phyloP scores from a whole-genome alignment of 2,113 vertebrate species.

The Microcebus jonahi region DNA sequence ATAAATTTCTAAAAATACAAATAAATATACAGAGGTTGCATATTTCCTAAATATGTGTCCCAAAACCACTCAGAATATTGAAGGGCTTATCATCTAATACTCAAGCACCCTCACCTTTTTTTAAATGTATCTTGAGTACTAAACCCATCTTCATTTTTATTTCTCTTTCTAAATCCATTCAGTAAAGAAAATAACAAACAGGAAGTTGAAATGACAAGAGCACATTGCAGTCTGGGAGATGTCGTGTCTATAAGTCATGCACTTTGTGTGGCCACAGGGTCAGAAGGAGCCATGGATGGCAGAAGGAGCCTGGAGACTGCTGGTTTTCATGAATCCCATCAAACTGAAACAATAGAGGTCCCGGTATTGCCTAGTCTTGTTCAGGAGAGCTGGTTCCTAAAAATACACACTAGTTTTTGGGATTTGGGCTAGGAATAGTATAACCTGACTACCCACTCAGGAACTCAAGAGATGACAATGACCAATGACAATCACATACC shows the following conservation, averaged over 20 bases:
- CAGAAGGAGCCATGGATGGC: neutral
- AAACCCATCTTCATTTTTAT: neutral
- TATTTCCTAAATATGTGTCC: neutral
- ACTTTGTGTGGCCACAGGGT: neutral
- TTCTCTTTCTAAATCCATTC: constrained; percentile 4
- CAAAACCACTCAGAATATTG: neutral
- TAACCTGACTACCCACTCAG: neutral
- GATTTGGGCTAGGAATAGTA: neutral
- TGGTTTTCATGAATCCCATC: neutral
- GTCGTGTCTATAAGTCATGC: neutral
- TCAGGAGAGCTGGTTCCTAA: neutral
- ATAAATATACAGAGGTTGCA: too few species aligned
- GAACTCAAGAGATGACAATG: neutral
- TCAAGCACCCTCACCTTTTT: neutral
- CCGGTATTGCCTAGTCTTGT: neutral
- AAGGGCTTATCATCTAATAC: neutral
- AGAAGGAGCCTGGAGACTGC: neutral
- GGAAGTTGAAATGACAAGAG: neutral
- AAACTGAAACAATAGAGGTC: neutral
- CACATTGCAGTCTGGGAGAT: neutral
- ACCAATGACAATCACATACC: neutral
- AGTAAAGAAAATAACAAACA: neutral
- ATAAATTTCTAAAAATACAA: too few species aligned
- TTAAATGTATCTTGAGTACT: neutral
- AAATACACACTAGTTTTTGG: neutral